phyloP scores from a whole-genome alignment of 2,888 invertebrate species.

The Malachius bipustulatus region DNA sequence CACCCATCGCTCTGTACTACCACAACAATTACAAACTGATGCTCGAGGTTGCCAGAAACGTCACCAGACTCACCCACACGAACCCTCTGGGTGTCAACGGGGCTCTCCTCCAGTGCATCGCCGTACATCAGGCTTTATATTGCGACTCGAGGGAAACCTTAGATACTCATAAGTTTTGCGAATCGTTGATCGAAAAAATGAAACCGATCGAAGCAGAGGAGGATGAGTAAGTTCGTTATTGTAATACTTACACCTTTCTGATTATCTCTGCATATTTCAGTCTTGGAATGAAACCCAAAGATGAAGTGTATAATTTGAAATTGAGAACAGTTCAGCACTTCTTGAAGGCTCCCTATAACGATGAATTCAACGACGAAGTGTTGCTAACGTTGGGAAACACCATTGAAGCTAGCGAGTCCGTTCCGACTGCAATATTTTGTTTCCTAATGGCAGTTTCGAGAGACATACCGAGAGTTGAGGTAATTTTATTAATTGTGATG shows the following conservation, averaged over 20 bases:
- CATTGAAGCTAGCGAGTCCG: conserved; percentile 53
- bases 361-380: conserved; percentile 40
- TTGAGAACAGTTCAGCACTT: conserved; percentile 41
- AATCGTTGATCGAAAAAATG: conserved; percentile 43
- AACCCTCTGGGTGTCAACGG: conserved; percentile 44
- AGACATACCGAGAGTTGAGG: conserved; percentile 40
- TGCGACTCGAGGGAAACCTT: conserved; percentile 37
- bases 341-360: conserved; percentile 15
- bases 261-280: conserved; percentile 19
- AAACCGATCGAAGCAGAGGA: conserved; percentile 36
- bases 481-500: conserved; percentile 23
- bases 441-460: conserved; percentile 47
- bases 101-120: conserved; percentile 45
- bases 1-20: conserved; percentile 53
- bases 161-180: conserved; percentile 40
- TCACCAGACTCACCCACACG: conserved; percentile 52
- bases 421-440: conserved; percentile 60
- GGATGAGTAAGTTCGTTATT: conserved; percentile 29
- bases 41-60: conserved; percentile 39
- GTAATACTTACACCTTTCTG: conserved; percentile 7
- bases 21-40: conserved; percentile 39
- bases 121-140: conserved; percentile 44
- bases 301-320: conserved; percentile 43
- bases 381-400: conserved; percentile 45
- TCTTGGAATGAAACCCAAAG: conserved; percentile 31